Evolutionary conservation across 2,888 invertebrate genomes (phyloP).

Genomic region (Aphodius sticticus): DNA sequence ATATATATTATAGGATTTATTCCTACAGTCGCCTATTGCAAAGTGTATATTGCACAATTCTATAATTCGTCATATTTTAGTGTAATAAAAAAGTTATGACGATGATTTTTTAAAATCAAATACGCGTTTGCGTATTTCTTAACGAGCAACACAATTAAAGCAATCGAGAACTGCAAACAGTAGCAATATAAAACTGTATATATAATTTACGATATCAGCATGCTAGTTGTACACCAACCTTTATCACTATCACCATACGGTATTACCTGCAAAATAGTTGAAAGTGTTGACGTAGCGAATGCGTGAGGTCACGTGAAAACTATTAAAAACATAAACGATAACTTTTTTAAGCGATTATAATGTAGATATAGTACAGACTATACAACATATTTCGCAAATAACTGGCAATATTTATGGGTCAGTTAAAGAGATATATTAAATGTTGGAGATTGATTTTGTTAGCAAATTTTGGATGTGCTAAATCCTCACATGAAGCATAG

Average conservation of each 20-base stretch:
- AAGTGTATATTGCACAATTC: too few relatives aligned
- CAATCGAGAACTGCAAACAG: not conserved
- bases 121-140: not conserved
- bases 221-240: not conserved
- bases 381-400: not conserved
- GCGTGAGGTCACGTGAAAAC: not conserved
- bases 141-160: not conserved
- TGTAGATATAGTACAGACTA: not conserved
- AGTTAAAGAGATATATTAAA: too few relatives aligned
- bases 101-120: not conserved
- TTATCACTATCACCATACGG: not conserved
- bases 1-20: too few relatives aligned
- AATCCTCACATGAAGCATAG: too few relatives aligned
- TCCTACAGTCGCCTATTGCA: too few relatives aligned
- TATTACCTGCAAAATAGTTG: not conserved
- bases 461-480: too few relatives aligned
- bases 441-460: too few relatives aligned
- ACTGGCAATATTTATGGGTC: too few relatives aligned
- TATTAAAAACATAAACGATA: not conserved
- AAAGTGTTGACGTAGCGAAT: not conserved
- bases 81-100: not conserved
- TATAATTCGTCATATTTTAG: not conserved
- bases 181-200: not conserved
- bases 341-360: not conserved
- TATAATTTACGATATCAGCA: not conserved